These are phyloP conservation scores for Taphrorychus bicolor DNA, from an alignment of 2,888 invertebrate species.

Conservation along the genomic window DNA sequence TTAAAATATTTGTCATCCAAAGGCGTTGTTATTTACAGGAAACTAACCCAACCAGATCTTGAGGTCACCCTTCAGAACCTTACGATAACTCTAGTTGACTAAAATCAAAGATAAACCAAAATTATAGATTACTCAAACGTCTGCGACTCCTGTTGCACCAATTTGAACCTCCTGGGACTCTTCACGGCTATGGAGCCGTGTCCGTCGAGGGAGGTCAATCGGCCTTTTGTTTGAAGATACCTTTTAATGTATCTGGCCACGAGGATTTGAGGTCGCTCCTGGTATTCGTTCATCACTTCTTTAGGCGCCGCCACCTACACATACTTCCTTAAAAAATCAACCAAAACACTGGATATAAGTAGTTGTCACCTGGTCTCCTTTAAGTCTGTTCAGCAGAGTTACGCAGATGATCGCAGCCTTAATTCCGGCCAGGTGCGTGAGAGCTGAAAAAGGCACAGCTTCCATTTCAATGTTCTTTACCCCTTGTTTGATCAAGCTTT, in stretches of 20 bases:
- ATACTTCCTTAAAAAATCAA: not conserved
- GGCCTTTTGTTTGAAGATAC: slow-evolving; percentile 80
- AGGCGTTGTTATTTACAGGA: not conserved
- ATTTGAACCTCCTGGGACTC: slow-evolving; percentile 85
- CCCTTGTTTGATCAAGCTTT: slow-evolving; percentile 75
- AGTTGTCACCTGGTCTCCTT: slow-evolving; percentile 94
- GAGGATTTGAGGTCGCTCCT: slow-evolving; percentile 84
- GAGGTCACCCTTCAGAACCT: not conserved
- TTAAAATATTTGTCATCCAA: not conserved
- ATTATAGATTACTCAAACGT: slow-evolving; percentile 75
- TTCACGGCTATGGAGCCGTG: slow-evolving; percentile 84
- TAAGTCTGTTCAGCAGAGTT: slow-evolving; percentile 87
- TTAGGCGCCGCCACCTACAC: slow-evolving; percentile 82
- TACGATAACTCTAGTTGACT: not conserved
- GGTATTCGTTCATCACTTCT: slow-evolving; percentile 90
- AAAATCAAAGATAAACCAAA: slow-evolving; percentile 6
- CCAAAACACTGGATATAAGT: not conserved
- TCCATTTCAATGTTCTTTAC: slow-evolving; percentile 99
- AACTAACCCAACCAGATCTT: not conserved
- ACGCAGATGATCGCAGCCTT: slow-evolving; percentile 95
- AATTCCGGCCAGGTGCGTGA: slow-evolving; percentile 92
- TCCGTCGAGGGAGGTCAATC: slow-evolving; percentile 70
- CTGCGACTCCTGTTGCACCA: slow-evolving; percentile 91
- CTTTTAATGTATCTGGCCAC: slow-evolving; percentile 84
- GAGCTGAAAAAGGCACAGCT: slow-evolving; percentile 89